phyloP scores from a whole-genome alignment of 1,140 invertebrate species.

The Atta texana region DNA sequence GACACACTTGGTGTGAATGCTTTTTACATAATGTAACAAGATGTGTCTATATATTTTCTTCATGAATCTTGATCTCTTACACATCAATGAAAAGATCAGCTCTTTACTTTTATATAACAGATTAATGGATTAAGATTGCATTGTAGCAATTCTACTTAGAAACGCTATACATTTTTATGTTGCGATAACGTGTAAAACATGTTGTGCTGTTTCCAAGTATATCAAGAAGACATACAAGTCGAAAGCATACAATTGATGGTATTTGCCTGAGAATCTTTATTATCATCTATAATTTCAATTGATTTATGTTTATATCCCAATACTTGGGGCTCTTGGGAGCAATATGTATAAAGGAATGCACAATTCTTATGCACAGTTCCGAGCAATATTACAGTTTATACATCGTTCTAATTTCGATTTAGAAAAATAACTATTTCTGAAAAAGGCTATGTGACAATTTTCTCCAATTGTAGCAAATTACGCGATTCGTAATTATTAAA shows the following conservation, averaged over 20 bases:
- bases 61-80: slow-evolving; percentile 45
- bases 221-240: slow-evolving; percentile 36
- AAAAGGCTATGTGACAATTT: slow-evolving; percentile 42
- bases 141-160: slow-evolving; percentile 41
- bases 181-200: slow-evolving; percentile 63
- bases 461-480: slow-evolving; percentile 40
- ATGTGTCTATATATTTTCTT: slow-evolving; percentile 11
- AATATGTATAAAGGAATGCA: slow-evolving; percentile 66
- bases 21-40: slow-evolving; percentile 62
- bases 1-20: slow-evolving; percentile 39
- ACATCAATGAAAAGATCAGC: slow-evolving; percentile 31
- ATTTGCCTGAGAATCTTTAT: slow-evolving; percentile 13
- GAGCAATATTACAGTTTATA: slow-evolving; percentile 65
- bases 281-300: slow-evolving; percentile 30
- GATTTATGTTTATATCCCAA: not conserved
- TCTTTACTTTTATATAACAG: slow-evolving; percentile 46
- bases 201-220: slow-evolving; percentile 49
- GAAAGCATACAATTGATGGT: slow-evolving; percentile 16
- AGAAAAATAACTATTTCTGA: slow-evolving; percentile 65
- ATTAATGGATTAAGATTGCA: slow-evolving; percentile 37
- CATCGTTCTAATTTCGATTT: slow-evolving; percentile 55
- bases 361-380: slow-evolving; percentile 67
- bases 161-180: slow-evolving; percentile 21
- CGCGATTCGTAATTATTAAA: not conserved
- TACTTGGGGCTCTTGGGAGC: slow-evolving; percentile 38